Base-by-base conservation (phyloP, 1,140 invertebrate species). In the Sycophaga agraensis region DNA sequence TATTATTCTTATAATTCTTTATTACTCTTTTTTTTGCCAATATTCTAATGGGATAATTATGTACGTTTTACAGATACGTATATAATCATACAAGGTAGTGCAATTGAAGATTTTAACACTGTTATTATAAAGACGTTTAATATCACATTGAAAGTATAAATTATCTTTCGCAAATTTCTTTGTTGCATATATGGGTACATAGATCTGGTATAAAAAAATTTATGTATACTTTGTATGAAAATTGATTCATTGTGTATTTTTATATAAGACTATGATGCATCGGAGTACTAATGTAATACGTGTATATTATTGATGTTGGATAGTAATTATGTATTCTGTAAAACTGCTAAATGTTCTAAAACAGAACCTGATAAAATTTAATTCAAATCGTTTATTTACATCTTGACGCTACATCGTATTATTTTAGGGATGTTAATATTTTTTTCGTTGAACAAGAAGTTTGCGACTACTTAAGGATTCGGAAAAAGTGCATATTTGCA, bases 231-330 rank as follows among this genome's bases (percentile, higher is more conserved):
- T 59, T 59, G 46, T 64, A 54, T 51, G 51, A 48, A 59, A 59
- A 56, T 60, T 55, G 26, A 60, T 65, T 65, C 11, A 51, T 65
- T 65, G 16, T 57, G 42, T 57, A 61, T 60, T 57, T 65, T 57
- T 60, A 59, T 59, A 61, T 61, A 56, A 61, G 35, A 53, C 39
- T 57, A 60, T n/a, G n/a, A n/a, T 40, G 58, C 53, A 65, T 60
- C 46, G 17, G 46, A 65, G 49, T 61, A 60, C 54, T 61, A 59
- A 59, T 64, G 45, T 40, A 65, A 56, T 31, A 56, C 39, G 31
- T 56, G 51, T 62, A 61, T 57, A 53, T 65, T 55, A 61, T 61
- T 55, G 54, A 54, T 61, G 34, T 54, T 61, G 40, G 31, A 61
- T 55, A 61, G 43, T 19, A 35, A 35, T 31, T 60, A 53, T 31